These are phyloP conservation scores for Pocillopora damicornis DNA, from an alignment of 64 coral and sea anemone genomes.

Conservation along the genomic window DNA sequence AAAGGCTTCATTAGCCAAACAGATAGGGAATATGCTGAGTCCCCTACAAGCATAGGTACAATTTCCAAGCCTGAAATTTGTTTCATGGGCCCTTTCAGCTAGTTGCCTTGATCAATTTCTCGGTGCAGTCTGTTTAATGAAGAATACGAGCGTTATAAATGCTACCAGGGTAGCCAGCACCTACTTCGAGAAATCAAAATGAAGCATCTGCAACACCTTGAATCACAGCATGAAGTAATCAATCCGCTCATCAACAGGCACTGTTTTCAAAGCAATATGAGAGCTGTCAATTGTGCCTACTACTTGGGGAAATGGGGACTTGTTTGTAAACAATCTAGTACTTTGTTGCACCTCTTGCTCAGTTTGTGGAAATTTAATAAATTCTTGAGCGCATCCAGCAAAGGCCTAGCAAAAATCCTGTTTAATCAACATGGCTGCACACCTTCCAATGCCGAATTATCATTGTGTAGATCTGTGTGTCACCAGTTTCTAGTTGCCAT, in stretches of 20 bases:
- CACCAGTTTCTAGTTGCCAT: conserved; percentile 11
- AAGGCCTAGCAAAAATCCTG: conserved; percentile 45
- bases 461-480: conserved; percentile 26
- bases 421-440: conserved; percentile 39
- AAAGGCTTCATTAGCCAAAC: conserved; percentile 52
- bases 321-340: conserved; percentile 39
- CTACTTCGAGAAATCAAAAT: too few species aligned
- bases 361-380: conserved; percentile 41
- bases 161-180: too few species aligned
- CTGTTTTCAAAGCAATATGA: too few species aligned
- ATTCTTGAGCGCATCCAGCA: conserved; percentile 24
- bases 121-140: conserved; percentile 12
- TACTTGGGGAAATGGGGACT: neutral
- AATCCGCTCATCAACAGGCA: too few species aligned
- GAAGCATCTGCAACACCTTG: too few species aligned
- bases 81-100: neutral
- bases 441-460: conserved; percentile 36
- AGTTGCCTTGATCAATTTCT: conserved; percentile 28
- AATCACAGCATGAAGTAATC: too few species aligned
- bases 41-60: neutral
- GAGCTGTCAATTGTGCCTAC: too few species aligned
- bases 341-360: conserved; percentile 7
- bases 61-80: conserved; percentile 1
- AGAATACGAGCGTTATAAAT: conserved; percentile 16
- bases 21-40: neutral